phyloP scores from a whole-genome alignment of 2,113 vertebrate genomes.

The Accipiter cooperii region DNA sequence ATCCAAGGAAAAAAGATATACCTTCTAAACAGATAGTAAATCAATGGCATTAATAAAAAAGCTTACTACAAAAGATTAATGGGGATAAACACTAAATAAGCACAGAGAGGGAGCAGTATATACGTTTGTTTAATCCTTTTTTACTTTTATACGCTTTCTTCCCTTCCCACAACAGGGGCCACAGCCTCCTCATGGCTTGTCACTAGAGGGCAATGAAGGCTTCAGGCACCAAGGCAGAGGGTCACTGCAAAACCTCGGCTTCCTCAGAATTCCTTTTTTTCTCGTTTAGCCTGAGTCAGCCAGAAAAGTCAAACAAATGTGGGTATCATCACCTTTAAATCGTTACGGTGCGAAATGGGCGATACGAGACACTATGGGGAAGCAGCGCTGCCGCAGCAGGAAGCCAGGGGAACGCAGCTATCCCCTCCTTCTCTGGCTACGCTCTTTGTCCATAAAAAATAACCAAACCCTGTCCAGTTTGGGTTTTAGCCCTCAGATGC shows the following conservation, averaged over 20 bases:
- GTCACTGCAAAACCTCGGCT: accelerated
- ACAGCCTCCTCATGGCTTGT: background rate
- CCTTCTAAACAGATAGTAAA: background rate
- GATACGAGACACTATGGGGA: accelerated
- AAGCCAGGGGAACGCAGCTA: background rate
- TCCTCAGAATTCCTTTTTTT: accelerated
- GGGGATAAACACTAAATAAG: background rate
- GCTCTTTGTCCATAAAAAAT: accelerated
- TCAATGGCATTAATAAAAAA: background rate
- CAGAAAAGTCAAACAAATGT: accelerated
- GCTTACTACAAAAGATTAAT: background rate
- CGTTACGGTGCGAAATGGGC: accelerated
- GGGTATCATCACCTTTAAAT: background rate
- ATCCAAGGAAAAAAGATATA: background rate
- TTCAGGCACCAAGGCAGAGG: background rate
- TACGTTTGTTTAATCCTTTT: background rate
- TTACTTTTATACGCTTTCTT: no score
- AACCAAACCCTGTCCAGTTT: background rate
- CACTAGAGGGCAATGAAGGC: slow-evolving; percentile 8
- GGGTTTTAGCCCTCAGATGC: background rate
- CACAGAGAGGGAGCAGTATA: background rate
- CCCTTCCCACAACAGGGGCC: accelerated
- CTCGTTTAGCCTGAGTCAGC: accelerated
- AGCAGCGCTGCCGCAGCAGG: background rate
- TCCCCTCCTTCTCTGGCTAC: background rate